Base-by-base conservation (phyloP, 2,797 vertebrate genomes). In the Danio tinwini region DNA sequence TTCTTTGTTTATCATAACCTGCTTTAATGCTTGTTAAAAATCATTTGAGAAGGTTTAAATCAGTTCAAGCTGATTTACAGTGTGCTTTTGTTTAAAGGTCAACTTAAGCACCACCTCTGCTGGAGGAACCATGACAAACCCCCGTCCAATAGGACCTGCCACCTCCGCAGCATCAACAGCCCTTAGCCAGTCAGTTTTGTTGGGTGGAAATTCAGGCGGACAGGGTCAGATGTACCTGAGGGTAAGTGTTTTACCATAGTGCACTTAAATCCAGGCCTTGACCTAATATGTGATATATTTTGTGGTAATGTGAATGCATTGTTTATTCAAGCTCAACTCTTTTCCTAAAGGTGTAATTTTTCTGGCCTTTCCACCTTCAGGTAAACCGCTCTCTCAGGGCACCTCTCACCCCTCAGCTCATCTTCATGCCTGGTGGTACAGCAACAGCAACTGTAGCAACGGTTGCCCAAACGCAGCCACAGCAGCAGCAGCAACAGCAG, bases 171-270 rank as follows among this genome's bases (percentile, higher is more conserved):
- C 95, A 0, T 94, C 96, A 56, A 95, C 96, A 0, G 94, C 96
- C 29, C 92, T 99, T 82, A 98, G 95, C 0, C 98, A 98, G 71
- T 97, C 98, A 5, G 96, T 99, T 86, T 89, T 99, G 19, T 93
- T 99, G 65, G 95, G 97, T 47, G 96, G 96, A 65, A 94, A 96
- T 88, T 94, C 96, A 19, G 92, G 97, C 0, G 97, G 95, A 0
- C 97, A 97, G 87, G 96, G 97, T 19, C 97, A 98, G 92, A 98
- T 99, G 97, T 99, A 97, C 86, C 94, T 99, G 63, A 94, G 97
- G 91, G 97, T 98, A 92, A 95, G 97, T 91, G 75, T 62, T 29
- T 64, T 37, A 40, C 29, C 17, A 73, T 16, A 59, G 14, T 62
- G n/a, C 10, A 72, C 59, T 29, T 55, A 19, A 76, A 69, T 62